phyloP scores from a whole-genome alignment of 2,888 invertebrate genomes.

The Oasisia sp. region DNA sequence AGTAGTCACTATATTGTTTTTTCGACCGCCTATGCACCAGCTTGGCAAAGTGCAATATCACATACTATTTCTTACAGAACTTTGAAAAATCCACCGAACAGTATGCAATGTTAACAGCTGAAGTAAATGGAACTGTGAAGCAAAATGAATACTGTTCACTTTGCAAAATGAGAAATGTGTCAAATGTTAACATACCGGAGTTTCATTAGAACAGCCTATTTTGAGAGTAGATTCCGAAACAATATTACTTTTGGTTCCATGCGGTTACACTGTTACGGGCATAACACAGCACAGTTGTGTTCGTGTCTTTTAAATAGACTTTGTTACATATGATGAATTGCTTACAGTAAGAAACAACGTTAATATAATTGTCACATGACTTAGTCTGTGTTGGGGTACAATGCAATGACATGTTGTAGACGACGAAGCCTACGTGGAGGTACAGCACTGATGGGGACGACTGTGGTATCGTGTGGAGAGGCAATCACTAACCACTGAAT shows the following conservation, averaged over 20 bases:
- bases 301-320: not conserved
- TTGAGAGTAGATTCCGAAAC: no score
- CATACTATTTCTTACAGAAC: no score
- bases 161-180: no score
- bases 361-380: no score
- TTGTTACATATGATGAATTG: not conserved
- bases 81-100: no score
- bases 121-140: no score
- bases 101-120: no score
- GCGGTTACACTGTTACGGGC: not conserved
- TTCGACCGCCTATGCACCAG: not conserved
- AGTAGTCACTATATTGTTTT: not conserved
- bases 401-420: not conserved
- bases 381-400: not conserved
- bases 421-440: not conserved
- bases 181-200: no score
- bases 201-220: no score
- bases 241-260: not conserved
- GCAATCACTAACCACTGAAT: no score
- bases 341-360: not conserved
- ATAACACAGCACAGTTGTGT: not conserved
- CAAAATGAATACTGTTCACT: no score
- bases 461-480: not conserved
- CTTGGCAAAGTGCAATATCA: not conserved
- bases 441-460: not conserved